Evolutionary conservation across 2,797 vertebrate genomes (phyloP).

Genomic region (Paramormyrops hopkinsi): DNA sequence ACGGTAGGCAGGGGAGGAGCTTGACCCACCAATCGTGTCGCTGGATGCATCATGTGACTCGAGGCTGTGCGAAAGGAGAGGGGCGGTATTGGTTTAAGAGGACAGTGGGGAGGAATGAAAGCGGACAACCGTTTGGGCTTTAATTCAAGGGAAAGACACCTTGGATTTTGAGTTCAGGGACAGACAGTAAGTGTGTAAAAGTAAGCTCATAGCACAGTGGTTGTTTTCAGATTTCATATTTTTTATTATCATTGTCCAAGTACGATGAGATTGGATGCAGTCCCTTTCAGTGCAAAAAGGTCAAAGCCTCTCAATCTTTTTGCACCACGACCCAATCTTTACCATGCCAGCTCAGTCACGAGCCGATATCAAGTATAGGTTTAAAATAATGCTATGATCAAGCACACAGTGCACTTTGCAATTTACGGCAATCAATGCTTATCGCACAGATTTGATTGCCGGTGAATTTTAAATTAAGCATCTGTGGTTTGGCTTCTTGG

Average conservation of each 20-base stretch:
- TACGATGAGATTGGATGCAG: not conserved
- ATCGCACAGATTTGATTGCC: not conserved
- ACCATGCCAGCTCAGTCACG: not conserved
- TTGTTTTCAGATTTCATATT: not conserved
- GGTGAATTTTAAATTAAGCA: not conserved
- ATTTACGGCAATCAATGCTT: not conserved
- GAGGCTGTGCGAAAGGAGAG: not conserved
- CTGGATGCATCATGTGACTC: not conserved
- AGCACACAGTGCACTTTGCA: not conserved
- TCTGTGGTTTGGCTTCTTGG: not conserved
- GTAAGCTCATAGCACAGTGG: not conserved
- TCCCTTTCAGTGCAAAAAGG: not conserved
- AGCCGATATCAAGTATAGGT: not conserved
- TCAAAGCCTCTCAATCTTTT: not conserved
- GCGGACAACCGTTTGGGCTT: not conserved
- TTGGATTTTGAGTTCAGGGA: not conserved
- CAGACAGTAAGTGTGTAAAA: not conserved
- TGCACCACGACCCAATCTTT: not conserved
- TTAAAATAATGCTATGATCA: not conserved
- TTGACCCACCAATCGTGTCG: not conserved
- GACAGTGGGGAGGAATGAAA: not conserved
- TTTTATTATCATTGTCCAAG: not conserved
- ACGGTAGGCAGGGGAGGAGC: conserved; percentile 67
- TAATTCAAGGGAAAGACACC: not conserved
- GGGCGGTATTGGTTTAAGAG: not conserved